These are phyloP conservation scores for Euleptes europaea DNA, from an alignment of 2,113 vertebrate species.

Conservation along the genomic window DNA sequence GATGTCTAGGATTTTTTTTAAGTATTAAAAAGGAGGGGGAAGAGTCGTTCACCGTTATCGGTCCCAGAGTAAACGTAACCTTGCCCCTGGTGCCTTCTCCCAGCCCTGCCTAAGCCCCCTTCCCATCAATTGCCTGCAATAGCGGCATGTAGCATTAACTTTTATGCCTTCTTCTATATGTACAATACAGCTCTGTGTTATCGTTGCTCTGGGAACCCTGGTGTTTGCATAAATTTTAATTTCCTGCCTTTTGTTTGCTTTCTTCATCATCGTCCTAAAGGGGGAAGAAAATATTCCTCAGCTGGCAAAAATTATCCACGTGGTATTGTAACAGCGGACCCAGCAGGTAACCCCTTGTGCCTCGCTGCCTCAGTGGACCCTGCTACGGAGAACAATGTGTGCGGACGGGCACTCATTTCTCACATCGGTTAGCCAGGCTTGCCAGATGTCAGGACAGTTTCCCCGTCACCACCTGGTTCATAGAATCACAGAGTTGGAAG, in stretches of 20 bases:
- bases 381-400: not conserved
- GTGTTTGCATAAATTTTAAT: constrained; percentile 74
- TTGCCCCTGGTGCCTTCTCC: not conserved
- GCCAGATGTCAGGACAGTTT: not conserved
- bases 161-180: constrained; percentile 64
- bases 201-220: constrained; percentile 62
- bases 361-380: constrained; percentile 26
- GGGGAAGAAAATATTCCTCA: constrained; percentile 41
- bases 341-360: constrained; percentile 26
- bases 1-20: constrained; percentile 54
- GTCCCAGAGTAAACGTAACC: constrained; percentile 54
- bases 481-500: too few species aligned
- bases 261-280: constrained; percentile 66
- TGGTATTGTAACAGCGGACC: constrained; percentile 37
- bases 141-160: constrained; percentile 61
- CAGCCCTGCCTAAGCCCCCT: not conserved
- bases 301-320: constrained; percentile 27
- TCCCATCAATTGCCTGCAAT: constrained; percentile 5
- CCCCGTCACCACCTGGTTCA: not conserved
- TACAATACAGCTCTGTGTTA: constrained; percentile 62
- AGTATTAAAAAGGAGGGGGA: constrained; percentile 2
- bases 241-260: constrained; percentile 71
- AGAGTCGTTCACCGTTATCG: constrained; percentile 61
- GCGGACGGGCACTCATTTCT: not conserved
- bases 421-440: not conserved